These are phyloP conservation scores for Hydrolagus affinis DNA, from an alignment of 2,113 vertebrate species.

Conservation along the genomic window DNA sequence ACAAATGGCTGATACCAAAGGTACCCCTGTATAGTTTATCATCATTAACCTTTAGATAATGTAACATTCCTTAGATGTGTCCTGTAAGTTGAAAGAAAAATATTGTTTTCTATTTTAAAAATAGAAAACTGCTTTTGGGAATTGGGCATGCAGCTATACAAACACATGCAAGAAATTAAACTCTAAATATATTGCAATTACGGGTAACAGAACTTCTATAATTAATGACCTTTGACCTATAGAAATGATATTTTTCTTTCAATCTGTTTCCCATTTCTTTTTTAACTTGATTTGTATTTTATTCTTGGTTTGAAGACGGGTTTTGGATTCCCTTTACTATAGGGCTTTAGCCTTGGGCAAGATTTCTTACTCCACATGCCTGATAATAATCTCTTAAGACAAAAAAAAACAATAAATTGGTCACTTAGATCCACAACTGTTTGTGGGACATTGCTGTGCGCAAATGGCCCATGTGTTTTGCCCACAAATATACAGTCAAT, in stretches of 20 bases:
- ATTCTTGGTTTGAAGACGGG: too few relatives aligned
- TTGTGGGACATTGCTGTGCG: too few relatives aligned
- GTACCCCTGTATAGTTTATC: constrained; percentile 22
- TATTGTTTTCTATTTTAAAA: neutral
- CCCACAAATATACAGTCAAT: too few relatives aligned
- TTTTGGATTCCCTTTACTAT: too few relatives aligned
- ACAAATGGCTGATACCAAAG: constrained; percentile 5
- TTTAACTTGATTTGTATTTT: too few relatives aligned
- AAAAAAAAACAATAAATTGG: too few relatives aligned
- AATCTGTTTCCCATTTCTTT: neutral
- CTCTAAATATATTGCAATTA: neutral
- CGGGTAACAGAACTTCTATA: constrained; percentile 4
- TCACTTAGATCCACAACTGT: too few relatives aligned
- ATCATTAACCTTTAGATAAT: constrained; percentile 16
- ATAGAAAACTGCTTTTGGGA: constrained; percentile 10
- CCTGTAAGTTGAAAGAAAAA: constrained; percentile 9
- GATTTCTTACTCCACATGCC: too few relatives aligned
- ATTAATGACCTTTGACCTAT: constrained; percentile 17
- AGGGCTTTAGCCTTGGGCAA: too few relatives aligned
- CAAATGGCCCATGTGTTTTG: too few relatives aligned
- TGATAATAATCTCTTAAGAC: too few relatives aligned
- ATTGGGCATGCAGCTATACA: neutral
- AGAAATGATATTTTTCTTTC: neutral
- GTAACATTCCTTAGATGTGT: constrained; percentile 22
- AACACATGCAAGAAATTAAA: constrained; percentile 11